Conservation (phyloP, 2,113 vertebrate genomes). For the Nipponia nippon region DNA sequence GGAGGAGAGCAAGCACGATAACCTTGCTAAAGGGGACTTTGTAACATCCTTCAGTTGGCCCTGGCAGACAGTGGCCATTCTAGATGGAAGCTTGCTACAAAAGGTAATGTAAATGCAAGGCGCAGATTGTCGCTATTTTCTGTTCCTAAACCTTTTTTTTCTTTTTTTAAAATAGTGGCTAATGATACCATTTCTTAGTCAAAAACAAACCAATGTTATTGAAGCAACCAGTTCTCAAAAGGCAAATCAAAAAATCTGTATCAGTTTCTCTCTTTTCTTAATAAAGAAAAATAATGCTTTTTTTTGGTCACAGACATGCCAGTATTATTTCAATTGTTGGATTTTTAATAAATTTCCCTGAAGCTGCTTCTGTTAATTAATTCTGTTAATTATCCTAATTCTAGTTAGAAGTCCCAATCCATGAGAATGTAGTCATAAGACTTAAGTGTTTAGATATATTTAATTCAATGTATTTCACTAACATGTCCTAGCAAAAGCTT, state of each 20-base stretch:
- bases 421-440: neutral
- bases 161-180: neutral
- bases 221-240: neutral
- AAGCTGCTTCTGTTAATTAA: neutral
- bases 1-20: slow-evolving; percentile 77
- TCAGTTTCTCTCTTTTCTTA: neutral
- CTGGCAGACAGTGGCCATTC: slow-evolving; percentile 85
- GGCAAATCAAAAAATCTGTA: neutral
- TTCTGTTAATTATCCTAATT: neutral
- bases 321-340: neutral
- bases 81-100: slow-evolving; percentile 78
- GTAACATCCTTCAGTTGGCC: slow-evolving; percentile 90
- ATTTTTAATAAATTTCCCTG: neutral
- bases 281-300: neutral
- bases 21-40: slow-evolving; percentile 73
- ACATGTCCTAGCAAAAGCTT: neutral
- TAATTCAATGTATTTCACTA: neutral
- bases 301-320: neutral
- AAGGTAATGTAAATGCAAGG: slow-evolving; percentile 77
- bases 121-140: neutral
- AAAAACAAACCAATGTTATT: neutral
- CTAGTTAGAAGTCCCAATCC: neutral
- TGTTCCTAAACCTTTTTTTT: neutral
- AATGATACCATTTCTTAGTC: neutral
- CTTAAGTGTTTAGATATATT: neutral